These are phyloP conservation scores for Sycobia sp. DNA, from an alignment of 1,140 invertebrate genomes.

Conservation along the genomic window DNA sequence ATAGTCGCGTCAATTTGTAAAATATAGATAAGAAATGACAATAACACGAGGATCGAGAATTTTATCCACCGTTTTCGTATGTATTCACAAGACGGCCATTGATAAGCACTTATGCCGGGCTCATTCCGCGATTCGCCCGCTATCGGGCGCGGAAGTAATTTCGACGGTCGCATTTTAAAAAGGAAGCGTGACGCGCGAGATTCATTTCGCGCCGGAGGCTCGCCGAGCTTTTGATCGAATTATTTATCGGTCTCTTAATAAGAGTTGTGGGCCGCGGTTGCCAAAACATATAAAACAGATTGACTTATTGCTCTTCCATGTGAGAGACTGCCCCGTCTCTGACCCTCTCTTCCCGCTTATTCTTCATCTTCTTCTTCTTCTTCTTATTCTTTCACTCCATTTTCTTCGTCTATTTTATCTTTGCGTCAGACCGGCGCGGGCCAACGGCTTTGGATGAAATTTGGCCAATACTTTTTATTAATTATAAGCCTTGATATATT, in stretches of 20 bases:
- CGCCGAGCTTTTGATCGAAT: constrained; percentile 32
- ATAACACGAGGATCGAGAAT: no score
- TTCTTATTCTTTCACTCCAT: no score
- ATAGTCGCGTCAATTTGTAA: no score
- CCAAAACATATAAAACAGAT: constrained; percentile 35
- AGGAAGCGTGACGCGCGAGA: constrained; percentile 5
- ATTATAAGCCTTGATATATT: constrained; percentile 16
- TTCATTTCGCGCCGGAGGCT: constrained; percentile 12
- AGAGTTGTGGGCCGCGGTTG: constrained; percentile 29
- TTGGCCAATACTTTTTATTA: constrained; percentile 23
- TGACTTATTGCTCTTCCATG: constrained; percentile 35
- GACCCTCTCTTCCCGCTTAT: no score
- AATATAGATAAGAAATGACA: no score
- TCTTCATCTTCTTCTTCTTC: no score
- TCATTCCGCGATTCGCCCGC: no score
- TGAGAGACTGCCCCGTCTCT: constrained; percentile 23
- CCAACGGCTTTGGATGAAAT: constrained; percentile 27
- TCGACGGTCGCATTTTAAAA: constrained; percentile 20
- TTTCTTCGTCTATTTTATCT: background rate
- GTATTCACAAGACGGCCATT: no score
- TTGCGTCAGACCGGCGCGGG: background rate
- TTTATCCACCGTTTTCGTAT: no score
- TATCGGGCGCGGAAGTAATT: constrained; percentile 17
- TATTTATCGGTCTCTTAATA: constrained; percentile 33
- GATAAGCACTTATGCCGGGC: no score